Evolutionary conservation across 2,888 invertebrate species (phyloP).

Genomic region (Tenodera sinensis): DNA sequence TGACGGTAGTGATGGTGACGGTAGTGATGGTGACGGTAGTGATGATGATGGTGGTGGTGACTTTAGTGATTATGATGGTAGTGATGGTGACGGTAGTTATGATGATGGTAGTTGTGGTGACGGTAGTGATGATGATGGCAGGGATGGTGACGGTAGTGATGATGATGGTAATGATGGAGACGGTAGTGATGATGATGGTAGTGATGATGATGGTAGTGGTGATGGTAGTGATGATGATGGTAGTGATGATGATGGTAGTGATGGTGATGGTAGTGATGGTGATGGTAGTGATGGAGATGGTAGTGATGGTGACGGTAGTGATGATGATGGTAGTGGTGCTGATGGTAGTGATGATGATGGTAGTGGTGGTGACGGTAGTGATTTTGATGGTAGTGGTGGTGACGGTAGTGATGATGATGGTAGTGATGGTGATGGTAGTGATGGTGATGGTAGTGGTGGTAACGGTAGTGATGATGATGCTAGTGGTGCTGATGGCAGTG

Average conservation of each 20-base stretch:
- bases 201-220: background rate
- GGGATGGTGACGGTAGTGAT: too few species aligned
- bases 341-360: background rate
- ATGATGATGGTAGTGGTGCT: background rate
- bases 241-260: background rate
- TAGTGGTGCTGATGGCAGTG: too few species aligned
- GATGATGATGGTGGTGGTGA: too few species aligned
- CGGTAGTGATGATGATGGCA: background rate
- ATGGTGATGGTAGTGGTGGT: background rate
- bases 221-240: background rate
- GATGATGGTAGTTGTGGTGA: too few species aligned
- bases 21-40: too few species aligned
- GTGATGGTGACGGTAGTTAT: too few species aligned
- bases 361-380: background rate
- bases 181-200: too few species aligned
- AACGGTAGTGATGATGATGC: too few species aligned
- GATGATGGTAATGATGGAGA: too few species aligned
- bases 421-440: background rate
- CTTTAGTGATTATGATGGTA: too few species aligned
- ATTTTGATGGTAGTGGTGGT: too few species aligned
- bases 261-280: background rate
- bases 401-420: background rate
- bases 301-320: background rate
- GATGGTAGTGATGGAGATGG: too few species aligned
- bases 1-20: background rate